phyloP scores from a whole-genome alignment of 2,113 vertebrate species.

The Neolamprologus longior region DNA sequence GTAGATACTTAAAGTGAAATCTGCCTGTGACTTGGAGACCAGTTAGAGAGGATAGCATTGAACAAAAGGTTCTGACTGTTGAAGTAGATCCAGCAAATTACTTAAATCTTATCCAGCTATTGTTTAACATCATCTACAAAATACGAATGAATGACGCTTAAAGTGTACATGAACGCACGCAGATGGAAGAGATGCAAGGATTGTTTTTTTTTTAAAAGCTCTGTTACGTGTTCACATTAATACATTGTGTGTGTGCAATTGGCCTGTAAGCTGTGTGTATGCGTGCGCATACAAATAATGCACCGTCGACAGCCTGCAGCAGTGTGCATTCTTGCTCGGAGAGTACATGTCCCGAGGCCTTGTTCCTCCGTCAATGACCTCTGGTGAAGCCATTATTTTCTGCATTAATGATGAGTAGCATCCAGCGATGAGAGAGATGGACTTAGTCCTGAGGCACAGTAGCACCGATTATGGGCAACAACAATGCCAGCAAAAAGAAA shows the following conservation, averaged over 20 bases:
- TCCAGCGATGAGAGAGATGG: conserved; percentile 70
- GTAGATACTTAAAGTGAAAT: conserved; percentile 49
- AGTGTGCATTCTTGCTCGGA: conserved; percentile 62
- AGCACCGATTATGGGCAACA: conserved; percentile 65
- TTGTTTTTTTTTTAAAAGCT: neutral
- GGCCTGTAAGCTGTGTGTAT: conserved; percentile 13
- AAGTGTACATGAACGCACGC: neutral
- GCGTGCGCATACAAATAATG: conserved; percentile 50
- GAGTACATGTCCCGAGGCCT: conserved; percentile 59
- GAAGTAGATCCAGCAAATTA: neutral
- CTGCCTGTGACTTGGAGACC: conserved; percentile 35
- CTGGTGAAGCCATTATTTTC: conserved; percentile 74
- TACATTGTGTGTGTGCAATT: conserved; percentile 27
- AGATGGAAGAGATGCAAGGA: conserved; percentile 12
- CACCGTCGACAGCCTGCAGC: conserved; percentile 55
- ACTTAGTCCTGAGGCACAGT: conserved; percentile 62
- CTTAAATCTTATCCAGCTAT: neutral
- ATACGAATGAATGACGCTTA: neutral
- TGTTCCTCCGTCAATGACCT: conserved; percentile 65
- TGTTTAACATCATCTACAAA: neutral
- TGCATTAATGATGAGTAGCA: conserved; percentile 73
- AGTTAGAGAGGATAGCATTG: neutral
- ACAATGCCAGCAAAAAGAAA: conserved; percentile 42
- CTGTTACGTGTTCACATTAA: conserved; percentile 38
- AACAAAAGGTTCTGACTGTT: neutral